These are phyloP conservation scores for Exephanes ischioxanthus DNA, from an alignment of 2,888 invertebrate species.

Conservation along the genomic window DNA sequence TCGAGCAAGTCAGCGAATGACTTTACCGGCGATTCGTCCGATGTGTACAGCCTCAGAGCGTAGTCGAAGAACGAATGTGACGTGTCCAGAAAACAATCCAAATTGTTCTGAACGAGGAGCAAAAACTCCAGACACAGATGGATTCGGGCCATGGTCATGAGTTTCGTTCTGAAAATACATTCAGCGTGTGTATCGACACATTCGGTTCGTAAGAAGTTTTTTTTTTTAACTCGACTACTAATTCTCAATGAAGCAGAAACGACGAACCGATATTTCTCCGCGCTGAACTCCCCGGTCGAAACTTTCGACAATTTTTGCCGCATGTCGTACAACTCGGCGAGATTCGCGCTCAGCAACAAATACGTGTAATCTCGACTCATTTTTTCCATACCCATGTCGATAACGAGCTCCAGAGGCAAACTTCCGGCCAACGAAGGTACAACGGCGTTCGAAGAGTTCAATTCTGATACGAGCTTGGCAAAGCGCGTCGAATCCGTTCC, in stretches of 20 bases:
- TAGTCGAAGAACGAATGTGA: constrained; percentile 73
- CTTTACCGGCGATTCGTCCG: constrained; percentile 72
- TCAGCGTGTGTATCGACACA: not conserved
- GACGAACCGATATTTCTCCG: constrained; percentile 70
- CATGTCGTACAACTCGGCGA: constrained; percentile 73
- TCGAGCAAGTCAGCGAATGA: constrained; percentile 67
- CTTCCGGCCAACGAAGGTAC: constrained; percentile 74
- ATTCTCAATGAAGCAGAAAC: constrained; percentile 7
- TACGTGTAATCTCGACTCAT: constrained; percentile 78
- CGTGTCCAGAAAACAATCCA: constrained; percentile 74
- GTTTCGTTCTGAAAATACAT: constrained; percentile 71
- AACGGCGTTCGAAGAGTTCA: constrained; percentile 59
- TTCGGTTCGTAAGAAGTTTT: not conserved
- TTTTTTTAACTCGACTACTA: not conserved
- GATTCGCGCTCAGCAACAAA: constrained; percentile 73
- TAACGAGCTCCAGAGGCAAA: constrained; percentile 77
- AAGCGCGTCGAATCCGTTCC: constrained; percentile 74
- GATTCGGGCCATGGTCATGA: constrained; percentile 76
- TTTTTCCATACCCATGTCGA: constrained; percentile 80
- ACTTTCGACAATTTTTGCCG: constrained; percentile 70
- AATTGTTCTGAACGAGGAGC: constrained; percentile 75
- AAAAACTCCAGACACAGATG: constrained; percentile 80
- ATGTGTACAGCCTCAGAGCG: constrained; percentile 74
- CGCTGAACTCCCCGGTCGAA: constrained; percentile 71
- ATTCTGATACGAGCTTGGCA: constrained; percentile 70